Percentiles rank a stretch among this genome's conserved stretches.
Conservation (phyloP, 2,113 vertebrate genomes). For the Mustela nigripes region DNA sequence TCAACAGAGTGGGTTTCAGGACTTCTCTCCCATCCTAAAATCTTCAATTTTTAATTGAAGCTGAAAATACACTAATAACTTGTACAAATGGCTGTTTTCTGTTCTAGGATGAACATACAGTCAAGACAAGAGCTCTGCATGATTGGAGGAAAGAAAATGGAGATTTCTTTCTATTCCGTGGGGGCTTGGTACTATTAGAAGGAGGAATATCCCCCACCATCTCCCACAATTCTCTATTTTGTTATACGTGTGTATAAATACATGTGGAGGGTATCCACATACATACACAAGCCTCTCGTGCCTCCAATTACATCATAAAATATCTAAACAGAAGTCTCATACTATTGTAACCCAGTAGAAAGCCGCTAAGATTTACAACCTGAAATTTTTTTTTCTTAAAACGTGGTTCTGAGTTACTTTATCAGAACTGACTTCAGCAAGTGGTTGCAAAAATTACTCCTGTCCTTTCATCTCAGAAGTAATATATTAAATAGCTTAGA, state of each 20-base stretch:
- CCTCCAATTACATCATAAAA: not conserved
- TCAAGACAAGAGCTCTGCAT: not conserved
- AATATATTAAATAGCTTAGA: not conserved
- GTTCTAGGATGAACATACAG: not conserved
- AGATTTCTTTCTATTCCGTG: not conserved
- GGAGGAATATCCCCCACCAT: not conserved
- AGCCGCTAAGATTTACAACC: not conserved
- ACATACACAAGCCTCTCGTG: not conserved
- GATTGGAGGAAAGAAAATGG: not conserved
- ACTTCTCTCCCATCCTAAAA: not conserved
- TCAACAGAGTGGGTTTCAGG: not conserved
- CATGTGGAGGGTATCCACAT: not conserved
- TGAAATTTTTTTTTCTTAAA: conserved; percentile 57
- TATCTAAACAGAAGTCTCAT: not conserved
- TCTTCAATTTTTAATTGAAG: conserved; percentile 25
- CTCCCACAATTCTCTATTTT: conserved; percentile 38
- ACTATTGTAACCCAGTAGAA: not conserved
- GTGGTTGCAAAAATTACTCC: not conserved
- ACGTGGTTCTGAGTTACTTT: conserved; percentile 18
- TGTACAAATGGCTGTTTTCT: not conserved
- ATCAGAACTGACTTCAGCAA: conserved; percentile 1
- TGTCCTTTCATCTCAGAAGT: conserved; percentile 37
- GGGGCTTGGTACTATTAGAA: not conserved
- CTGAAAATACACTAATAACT: conserved; percentile 52
- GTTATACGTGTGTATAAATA: not conserved